Evolutionary conservation across 2,797 vertebrate genomes (phyloP).

Genomic region (Caiman crocodilus): DNA sequence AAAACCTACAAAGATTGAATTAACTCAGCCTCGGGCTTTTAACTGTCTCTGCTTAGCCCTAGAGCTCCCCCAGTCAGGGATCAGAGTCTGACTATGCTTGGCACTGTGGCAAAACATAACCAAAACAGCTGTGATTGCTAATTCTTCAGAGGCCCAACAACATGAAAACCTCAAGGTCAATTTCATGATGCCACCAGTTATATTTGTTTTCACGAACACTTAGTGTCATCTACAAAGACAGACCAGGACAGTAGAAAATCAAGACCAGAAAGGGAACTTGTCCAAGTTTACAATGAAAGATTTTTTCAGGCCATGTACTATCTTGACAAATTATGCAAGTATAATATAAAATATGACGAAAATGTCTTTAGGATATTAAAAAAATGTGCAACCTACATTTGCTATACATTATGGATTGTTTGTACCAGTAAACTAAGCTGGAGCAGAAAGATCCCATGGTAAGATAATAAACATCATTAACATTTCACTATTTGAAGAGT

Average conservation of each 20-base stretch:
- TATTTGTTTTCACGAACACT: background rate
- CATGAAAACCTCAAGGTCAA: background rate
- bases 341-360: background rate
- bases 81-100: background rate
- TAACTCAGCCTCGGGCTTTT: no score
- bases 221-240: background rate
- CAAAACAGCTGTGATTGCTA: background rate
- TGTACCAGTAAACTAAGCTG: background rate
- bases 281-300: background rate
- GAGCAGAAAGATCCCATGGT: background rate
- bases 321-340: background rate
- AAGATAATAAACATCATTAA: background rate
- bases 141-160: background rate
- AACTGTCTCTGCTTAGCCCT: no score
- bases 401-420: background rate
- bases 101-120: rapidly evolving
- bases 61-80: background rate
- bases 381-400: background rate
- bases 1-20: no score
- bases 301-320: background rate
- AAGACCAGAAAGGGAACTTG: background rate
- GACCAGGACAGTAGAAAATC: background rate
- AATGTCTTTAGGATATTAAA: background rate
- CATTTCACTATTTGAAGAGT: background rate
- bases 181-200: background rate